Percentiles rank a stretch among this genome's conserved stretches.
Conservation (phyloP, 2,888 invertebrate genomes). For the Dendrolimus houi region DNA sequence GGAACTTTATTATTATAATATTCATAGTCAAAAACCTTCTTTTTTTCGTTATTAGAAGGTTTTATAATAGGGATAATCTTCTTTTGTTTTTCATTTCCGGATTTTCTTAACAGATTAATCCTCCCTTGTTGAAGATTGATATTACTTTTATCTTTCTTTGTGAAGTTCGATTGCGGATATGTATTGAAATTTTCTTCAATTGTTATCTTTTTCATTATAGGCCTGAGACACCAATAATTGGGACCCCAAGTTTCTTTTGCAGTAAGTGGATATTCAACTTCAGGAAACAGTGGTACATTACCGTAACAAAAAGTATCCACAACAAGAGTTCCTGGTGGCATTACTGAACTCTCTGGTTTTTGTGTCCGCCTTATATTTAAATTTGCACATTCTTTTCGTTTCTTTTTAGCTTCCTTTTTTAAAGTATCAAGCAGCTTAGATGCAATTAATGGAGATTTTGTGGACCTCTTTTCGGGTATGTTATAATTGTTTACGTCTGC, state of each 20-base stretch:
- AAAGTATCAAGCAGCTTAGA: constrained; percentile 13
- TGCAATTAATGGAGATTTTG: constrained; percentile 1
- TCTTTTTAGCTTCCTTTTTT: constrained; percentile 23
- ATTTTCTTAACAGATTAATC: background rate
- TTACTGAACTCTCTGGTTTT: background rate
- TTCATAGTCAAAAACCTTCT: background rate
- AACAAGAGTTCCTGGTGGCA: background rate
- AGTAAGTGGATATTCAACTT: constrained; percentile 49
- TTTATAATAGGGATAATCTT: background rate
- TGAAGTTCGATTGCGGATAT: no score
- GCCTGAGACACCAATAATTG: constrained; percentile 34
- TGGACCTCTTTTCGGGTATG: constrained; percentile 2
- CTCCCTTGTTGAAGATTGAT: background rate
- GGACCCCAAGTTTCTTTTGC: constrained; percentile 43
- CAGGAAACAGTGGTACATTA: constrained; percentile 36
- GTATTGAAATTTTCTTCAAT: no score
- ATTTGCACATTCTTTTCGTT: constrained; percentile 17
- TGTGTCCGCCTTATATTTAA: constrained; percentile 6
- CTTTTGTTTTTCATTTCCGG: background rate
- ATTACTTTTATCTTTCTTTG: background rate
- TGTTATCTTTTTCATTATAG: constrained; percentile 11
- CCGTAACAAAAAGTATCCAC: constrained; percentile 16
- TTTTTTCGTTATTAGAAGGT: background rate
- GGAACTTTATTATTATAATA: background rate
- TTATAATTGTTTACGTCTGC: background rate